phyloP scores from a whole-genome alignment of 2,888 invertebrate species.

The Acanthosepion lycidas region DNA sequence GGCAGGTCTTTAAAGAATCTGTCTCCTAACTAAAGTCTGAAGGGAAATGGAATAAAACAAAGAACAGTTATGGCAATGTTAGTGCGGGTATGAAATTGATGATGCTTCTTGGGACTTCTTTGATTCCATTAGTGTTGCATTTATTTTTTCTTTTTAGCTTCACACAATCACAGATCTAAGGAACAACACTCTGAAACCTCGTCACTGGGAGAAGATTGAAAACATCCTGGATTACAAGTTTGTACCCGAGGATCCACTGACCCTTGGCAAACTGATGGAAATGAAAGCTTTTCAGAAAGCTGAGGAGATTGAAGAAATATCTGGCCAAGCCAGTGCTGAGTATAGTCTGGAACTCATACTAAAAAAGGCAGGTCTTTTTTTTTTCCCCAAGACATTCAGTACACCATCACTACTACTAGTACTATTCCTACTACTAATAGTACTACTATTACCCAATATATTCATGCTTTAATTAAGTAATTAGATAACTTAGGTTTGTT shows the following conservation, averaged over 20 bases:
- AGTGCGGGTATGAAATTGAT: neutral
- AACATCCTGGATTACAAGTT: constrained; percentile 81
- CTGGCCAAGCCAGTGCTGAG: constrained; percentile 91
- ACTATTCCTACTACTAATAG: too few relatives aligned
- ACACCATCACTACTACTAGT: too few relatives aligned
- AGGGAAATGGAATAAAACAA: neutral
- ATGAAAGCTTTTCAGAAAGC: constrained; percentile 84
- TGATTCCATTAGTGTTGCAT: neutral
- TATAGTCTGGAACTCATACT: constrained; percentile 86
- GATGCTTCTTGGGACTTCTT: neutral
- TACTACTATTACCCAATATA: too few relatives aligned
- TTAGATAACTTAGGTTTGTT: too few relatives aligned
- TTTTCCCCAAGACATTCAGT: neutral
- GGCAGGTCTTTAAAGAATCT: too few relatives aligned
- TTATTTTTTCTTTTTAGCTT: constrained; percentile 57
- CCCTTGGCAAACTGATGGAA: constrained; percentile 82
- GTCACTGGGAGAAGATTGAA: constrained; percentile 91
- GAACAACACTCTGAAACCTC: constrained; percentile 84
- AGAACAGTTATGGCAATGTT: neutral
- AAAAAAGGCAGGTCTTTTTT: constrained; percentile 79
- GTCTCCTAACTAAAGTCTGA: neutral
- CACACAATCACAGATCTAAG: constrained; percentile 87
- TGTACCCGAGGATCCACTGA: constrained; percentile 82
- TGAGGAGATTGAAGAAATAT: constrained; percentile 86
- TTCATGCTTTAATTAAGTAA: too few relatives aligned